Evolutionary conservation across 2,797 vertebrate species (phyloP).

Genomic region (Platalea minor): DNA sequence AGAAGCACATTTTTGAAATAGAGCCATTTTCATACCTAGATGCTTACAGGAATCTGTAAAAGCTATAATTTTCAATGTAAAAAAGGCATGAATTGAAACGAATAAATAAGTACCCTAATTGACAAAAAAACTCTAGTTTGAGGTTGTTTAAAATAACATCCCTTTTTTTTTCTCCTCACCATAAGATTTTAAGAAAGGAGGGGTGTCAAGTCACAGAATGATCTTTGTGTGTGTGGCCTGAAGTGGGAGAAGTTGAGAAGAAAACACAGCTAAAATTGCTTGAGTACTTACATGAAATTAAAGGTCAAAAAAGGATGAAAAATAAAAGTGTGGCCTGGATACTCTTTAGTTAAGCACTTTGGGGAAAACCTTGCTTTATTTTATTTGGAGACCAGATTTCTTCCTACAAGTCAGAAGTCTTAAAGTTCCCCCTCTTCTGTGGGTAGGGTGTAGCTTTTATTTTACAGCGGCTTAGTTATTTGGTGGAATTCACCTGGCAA

Average conservation of each 20-base stretch:
- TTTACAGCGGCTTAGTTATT: background rate
- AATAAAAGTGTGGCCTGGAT: constrained; percentile 25
- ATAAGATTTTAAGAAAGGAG: constrained; percentile 22
- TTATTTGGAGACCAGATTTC: constrained; percentile 37
- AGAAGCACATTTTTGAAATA: background rate
- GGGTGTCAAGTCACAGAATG: constrained; percentile 23
- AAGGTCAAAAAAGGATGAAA: constrained; percentile 52
- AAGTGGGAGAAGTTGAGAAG: constrained; percentile 25
- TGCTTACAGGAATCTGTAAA: constrained; percentile 14
- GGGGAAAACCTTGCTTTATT: constrained; percentile 43
- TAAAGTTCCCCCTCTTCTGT: background rate
- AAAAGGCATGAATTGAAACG: constrained; percentile 8
- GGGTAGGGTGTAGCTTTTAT: constrained; percentile 10
- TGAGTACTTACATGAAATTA: constrained; percentile 43
- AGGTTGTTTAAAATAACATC: constrained; percentile 54
- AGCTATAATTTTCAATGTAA: constrained; percentile 58
- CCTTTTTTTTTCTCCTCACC: background rate
- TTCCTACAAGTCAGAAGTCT: background rate
- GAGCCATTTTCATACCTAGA: background rate
- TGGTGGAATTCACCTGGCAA: background rate
- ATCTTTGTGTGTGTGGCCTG: constrained; percentile 51
- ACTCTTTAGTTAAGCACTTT: constrained; percentile 54
- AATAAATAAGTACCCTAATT: constrained; percentile 26
- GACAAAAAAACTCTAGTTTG: constrained; percentile 17
- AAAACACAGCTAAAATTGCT: constrained; percentile 55